A percentile compares a stretch with the other conserved stretches of the same genome.
phyloP scores from a whole-genome alignment of 2,113 vertebrate genomes.

The Casuarius casuarius region DNA sequence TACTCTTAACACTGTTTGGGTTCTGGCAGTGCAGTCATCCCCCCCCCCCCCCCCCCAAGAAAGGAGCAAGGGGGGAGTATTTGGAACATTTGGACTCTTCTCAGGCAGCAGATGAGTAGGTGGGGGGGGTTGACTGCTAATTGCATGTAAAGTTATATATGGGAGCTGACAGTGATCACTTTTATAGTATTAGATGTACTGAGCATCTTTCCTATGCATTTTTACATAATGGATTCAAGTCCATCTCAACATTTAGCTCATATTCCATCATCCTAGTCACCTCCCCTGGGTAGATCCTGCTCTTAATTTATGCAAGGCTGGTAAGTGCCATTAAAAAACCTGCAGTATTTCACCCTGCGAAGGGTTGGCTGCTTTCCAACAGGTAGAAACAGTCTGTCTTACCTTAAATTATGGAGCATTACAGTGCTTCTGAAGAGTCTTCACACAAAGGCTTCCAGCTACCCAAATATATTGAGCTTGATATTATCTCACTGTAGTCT shows the following conservation, averaged over 20 bases:
- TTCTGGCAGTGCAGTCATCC: background rate
- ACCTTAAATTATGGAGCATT: background rate
- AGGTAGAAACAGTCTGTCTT: background rate
- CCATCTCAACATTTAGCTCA: background rate
- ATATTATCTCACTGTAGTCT: fast-evolving
- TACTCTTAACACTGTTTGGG: background rate
- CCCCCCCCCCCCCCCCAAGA: background rate
- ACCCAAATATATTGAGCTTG: fast-evolving
- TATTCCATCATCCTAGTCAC: fast-evolving
- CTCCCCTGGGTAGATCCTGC: background rate
- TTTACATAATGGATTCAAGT: fast-evolving
- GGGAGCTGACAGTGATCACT: background rate
- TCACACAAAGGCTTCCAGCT: fast-evolving
- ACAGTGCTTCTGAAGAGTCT: fast-evolving
- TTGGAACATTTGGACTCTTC: background rate
- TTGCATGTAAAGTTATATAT: fast-evolving
- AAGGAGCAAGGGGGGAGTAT: background rate
- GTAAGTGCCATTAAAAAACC: fast-evolving
- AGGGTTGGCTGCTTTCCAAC: background rate
- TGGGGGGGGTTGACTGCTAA: background rate
- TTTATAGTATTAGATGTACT: fast-evolving
- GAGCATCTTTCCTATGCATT: fast-evolving
- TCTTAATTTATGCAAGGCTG: fast-evolving
- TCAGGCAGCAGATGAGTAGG: background rate
- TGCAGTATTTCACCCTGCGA: fast-evolving